Evolutionary conservation across 2,797 vertebrate species (phyloP).

Genomic region (Potorous gilbertii): DNA sequence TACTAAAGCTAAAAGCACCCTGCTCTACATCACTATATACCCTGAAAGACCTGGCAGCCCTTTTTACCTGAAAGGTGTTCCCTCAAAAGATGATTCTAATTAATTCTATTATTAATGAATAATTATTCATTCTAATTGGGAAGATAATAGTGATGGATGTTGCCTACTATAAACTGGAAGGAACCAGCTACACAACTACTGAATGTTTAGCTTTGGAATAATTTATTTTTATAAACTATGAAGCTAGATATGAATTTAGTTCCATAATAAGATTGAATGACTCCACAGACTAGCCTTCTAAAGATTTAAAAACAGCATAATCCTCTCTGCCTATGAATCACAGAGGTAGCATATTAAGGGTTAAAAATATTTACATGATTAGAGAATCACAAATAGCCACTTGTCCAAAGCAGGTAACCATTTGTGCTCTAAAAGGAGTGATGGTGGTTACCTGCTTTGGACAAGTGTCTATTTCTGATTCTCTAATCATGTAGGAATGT

Average conservation of each 20-base stretch:
- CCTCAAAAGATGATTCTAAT: conserved; percentile 10
- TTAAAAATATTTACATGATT: no score
- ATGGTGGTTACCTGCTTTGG: background rate
- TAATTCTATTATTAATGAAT: no score
- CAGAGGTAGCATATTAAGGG: background rate
- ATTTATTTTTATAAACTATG: background rate
- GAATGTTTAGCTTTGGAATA: conserved; percentile 13
- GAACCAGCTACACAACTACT: conserved; percentile 14
- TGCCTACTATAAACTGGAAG: background rate
- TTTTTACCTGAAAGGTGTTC: background rate
- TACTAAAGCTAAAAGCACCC: background rate
- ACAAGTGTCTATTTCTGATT: conserved; percentile 11
- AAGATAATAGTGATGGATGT: background rate
- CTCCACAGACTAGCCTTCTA: conserved; percentile 12
- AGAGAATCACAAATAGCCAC: no score
- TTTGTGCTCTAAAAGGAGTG: no score
- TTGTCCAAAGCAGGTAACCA: no score
- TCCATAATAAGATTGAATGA: background rate
- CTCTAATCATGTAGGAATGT: background rate
- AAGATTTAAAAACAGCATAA: background rate
- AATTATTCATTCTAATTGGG: background rate
- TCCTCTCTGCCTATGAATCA: background rate
- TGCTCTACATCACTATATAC: background rate
- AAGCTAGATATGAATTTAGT: conserved; percentile 12
- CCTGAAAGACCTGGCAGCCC: background rate